These are phyloP conservation scores for Mesembrinibis cayennensis DNA, from an alignment of 2,113 vertebrate genomes.

Conservation along the genomic window DNA sequence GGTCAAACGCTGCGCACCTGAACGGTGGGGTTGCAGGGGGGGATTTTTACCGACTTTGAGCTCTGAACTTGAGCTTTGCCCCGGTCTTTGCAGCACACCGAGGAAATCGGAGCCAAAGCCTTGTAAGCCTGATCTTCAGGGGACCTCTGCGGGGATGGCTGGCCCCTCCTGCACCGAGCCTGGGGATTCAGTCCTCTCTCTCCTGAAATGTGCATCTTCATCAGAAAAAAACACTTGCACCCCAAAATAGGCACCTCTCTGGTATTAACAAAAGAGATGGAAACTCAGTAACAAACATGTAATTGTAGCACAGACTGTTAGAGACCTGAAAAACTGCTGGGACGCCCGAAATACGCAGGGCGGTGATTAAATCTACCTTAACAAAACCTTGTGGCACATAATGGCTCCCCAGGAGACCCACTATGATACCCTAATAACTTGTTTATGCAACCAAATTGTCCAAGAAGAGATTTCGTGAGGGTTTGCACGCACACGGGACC, in stretches of 20 bases:
- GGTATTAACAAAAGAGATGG: not conserved
- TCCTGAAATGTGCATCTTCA: not conserved
- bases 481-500: not conserved
- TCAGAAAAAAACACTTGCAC: not conserved
- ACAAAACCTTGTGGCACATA: not conserved
- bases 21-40: not conserved
- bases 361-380: not conserved
- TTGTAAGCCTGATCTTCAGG: not conserved
- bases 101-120: not conserved
- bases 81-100: not conserved
- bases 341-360: not conserved
- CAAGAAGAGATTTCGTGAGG: not conserved
- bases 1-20: not conserved
- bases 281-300: not conserved
- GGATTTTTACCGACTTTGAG: not conserved
- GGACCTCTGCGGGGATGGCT: not conserved
- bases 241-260: not conserved
- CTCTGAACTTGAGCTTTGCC: not conserved
- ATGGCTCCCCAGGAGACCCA: not conserved
- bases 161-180: not conserved
- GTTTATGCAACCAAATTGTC: not conserved
- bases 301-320: not conserved
- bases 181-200: not conserved
- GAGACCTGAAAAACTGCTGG: not conserved
- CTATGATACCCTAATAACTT: not conserved